Base-by-base conservation (phyloP, 2,113 vertebrate genomes). In the Hydrolagus affinis region DNA sequence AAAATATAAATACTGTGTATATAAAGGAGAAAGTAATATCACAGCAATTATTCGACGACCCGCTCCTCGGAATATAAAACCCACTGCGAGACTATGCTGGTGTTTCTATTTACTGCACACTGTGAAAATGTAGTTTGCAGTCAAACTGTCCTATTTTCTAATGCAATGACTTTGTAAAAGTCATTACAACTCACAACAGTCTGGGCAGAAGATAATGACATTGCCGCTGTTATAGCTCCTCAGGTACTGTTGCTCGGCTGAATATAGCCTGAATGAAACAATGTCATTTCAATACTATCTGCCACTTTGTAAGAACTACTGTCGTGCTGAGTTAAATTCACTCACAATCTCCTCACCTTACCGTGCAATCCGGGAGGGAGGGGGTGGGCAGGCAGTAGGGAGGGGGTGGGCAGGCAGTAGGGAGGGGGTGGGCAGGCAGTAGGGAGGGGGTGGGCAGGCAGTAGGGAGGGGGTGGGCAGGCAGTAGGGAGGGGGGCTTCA, bases 271-370 rank as follows among this genome's bases (percentile, higher is more conserved):
- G 60, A 25, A 28, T 30, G 15, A 83, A 80, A 62, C 73, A 56
- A 56, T 75, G 32, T 19, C 73, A 75, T 75, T 75, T 75, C 73
- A 75, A 56, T 56, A 44, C 73, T 17, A 11, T 73, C 12, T 73
- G 30, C 73, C 17, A 66, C 3, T 15, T 66, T 83, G 25, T 21
- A 21, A 28, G 14, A 83, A 66, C 32, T 68, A 66, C 23, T 83
- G 17, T 30, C 28, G 9, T 64, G 28, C 28, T 4, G 6, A 62
- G 19, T 68, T 19, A 32, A 11, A 15, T 83, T 83, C 78, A 66
- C 15, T 66, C 3, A 3, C 17, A 66, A 83, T 66, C 8, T 30
- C 21, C 17, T 8, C 78, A 66, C 66, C 32, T 83, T 21, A 64
- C 32, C 17, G 44, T 44, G 44, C 44, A 44, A 44, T 44, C 44